A percentile compares a stretch with the other conserved stretches of the same genome.
Conservation (phyloP, 2,888 invertebrate species). For the Chaitophorus viminalis region DNA sequence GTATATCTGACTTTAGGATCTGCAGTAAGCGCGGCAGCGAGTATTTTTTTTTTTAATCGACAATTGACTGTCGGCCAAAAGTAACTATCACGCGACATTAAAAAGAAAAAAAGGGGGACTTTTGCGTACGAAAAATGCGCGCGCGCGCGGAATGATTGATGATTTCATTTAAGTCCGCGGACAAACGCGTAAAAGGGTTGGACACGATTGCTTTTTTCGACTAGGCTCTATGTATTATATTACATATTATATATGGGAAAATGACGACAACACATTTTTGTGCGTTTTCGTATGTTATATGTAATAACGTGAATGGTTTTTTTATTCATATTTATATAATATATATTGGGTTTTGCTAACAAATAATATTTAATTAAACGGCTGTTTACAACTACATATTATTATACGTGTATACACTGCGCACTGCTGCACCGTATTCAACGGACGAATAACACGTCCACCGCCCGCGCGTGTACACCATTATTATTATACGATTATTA, state of each 20-base stretch:
- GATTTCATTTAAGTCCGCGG: constrained; percentile 28
- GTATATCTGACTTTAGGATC: constrained; percentile 54
- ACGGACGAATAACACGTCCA: too few relatives aligned
- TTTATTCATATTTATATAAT: too few relatives aligned
- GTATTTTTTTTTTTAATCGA: constrained; percentile 51
- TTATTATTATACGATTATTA: too few relatives aligned
- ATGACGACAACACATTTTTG: constrained; percentile 38
- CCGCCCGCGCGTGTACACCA: too few relatives aligned
- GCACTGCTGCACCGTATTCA: too few relatives aligned
- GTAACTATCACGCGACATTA: constrained; percentile 17
- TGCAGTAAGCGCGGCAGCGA: constrained; percentile 7
- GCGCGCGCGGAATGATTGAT: constrained; percentile 44
- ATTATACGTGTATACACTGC: too few relatives aligned
- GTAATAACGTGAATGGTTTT: constrained; percentile 21
- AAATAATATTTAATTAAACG: constrained; percentile 24
- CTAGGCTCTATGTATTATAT: constrained; percentile 13
- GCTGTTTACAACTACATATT: background rate
- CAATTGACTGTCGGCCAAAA: constrained; percentile 48
- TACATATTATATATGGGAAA: too few relatives aligned
- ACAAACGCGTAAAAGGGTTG: constrained; percentile 45
- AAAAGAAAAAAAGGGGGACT: background rate
- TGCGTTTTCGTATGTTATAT: constrained; percentile 1
- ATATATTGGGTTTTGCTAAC: constrained; percentile 21
- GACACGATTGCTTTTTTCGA: constrained; percentile 38
- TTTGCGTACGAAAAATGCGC: background rate